A percentile compares a stretch with the other conserved stretches of the same genome.
Conservation (phyloP, 2,113 vertebrate species). For the Pituophis catenifer region DNA sequence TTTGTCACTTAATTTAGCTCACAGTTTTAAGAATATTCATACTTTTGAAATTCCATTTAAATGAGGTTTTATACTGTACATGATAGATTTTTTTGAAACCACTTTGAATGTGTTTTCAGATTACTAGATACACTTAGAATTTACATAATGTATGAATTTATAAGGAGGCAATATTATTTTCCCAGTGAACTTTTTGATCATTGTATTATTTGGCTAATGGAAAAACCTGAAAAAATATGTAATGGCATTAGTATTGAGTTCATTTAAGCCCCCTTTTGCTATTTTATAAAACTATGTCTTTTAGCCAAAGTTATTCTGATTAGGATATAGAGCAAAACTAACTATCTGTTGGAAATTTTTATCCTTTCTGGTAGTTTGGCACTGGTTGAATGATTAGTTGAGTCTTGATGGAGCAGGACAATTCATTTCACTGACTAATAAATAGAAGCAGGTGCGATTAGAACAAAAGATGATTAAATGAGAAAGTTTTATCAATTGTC, state of each 20-base stretch:
- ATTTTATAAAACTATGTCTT: not conserved
- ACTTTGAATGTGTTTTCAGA: not conserved
- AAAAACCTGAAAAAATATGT: not conserved
- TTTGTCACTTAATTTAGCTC: not conserved
- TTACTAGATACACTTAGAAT: not conserved
- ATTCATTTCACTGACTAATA: conserved; percentile 35
- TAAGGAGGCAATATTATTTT: not conserved
- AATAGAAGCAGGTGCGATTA: conserved; percentile 24
- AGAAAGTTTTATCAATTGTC: not conserved
- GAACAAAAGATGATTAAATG: conserved; percentile 9
- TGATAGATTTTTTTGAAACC: not conserved
- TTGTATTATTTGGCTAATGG: not conserved
- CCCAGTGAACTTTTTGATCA: not conserved
- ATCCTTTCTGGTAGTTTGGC: conserved; percentile 37
- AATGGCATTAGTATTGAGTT: not conserved
- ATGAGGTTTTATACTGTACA: not conserved
- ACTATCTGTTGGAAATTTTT: conserved; percentile 31
- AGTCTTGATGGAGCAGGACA: conserved; percentile 45
- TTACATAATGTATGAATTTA: not conserved
- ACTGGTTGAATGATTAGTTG: conserved; percentile 28
- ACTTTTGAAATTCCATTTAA: not conserved
- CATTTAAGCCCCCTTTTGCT: not conserved
- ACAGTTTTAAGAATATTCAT: not conserved
- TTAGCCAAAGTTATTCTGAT: accelerated
- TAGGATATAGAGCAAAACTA: conserved; percentile 17